Base-by-base conservation (phyloP, 2,797 vertebrate genomes). In the Danio albolineatus region DNA sequence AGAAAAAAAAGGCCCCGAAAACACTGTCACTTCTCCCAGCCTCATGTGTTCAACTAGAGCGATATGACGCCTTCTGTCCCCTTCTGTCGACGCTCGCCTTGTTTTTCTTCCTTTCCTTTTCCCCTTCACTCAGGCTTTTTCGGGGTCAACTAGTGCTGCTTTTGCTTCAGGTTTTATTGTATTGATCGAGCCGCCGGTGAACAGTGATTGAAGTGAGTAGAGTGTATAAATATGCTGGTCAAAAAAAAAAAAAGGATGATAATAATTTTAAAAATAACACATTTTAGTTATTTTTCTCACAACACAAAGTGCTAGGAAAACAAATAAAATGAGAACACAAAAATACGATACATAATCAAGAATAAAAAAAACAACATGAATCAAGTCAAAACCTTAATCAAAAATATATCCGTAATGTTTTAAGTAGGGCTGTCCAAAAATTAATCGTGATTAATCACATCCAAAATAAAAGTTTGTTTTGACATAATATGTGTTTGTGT, bases 1-100 rank as follows among this genome's bases (percentile, higher is more conserved):
- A 79, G 73, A 80, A 80, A 80, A 85, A 81, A 28, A 28, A 71
- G 81, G 71, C 77, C 81, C 62, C 59, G 80, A 86, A 91, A 90
- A 83, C 82, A 82, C 82, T 86, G 89, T 92, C 90, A 90, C 76
- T 85, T 87, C 82, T 85, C 82, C 84, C 80, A 87, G 82, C 74
- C 81, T 85, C 85, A 85, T 80, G 76, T 72, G 78, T 84, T 79
- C 67, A 62, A 65, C 57, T 80, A 82, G 66, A 83, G 82, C 74
- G 44, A 70, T 80, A 81, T 77, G 81, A 79, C 73, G 80, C 82
- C 54, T 72, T 73, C 82, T 82, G 61, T 76, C 73, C 69, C 73
- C 65, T 69, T 78, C 62, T 71, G 73, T 76, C 53, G 69, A 69
- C 73, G 60, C 74, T 51, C 21, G 38, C 43, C 16, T 74, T 16